phyloP scores from a whole-genome alignment of 2,113 vertebrate genomes.

The Psilopsiagon aurifrons region DNA sequence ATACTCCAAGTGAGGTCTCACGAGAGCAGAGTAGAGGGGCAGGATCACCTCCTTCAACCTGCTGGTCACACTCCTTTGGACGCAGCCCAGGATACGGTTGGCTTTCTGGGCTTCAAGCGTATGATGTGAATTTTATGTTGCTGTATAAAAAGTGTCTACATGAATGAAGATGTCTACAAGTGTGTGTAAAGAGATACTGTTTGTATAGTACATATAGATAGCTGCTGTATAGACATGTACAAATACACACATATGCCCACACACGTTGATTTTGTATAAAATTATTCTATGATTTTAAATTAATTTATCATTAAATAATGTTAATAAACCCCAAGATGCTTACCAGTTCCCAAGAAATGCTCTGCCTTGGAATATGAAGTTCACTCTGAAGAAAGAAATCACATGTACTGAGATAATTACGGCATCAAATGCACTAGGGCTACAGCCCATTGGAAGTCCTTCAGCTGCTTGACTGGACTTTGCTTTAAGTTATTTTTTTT shows the following conservation, averaged over 20 bases:
- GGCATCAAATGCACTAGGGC: background rate
- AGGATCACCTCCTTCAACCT: too few species aligned
- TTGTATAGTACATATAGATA: background rate
- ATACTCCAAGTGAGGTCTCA: too few species aligned
- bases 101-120: too few species aligned
- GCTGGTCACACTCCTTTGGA: too few species aligned
- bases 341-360: background rate
- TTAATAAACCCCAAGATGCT: background rate
- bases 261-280: background rate
- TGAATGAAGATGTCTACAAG: background rate
- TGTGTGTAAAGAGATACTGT: background rate
- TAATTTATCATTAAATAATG: background rate
- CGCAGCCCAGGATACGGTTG: too few species aligned
- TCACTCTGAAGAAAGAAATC: background rate
- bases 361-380: background rate
- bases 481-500: background rate
- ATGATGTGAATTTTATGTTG: background rate
- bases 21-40: too few species aligned
- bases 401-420: background rate
- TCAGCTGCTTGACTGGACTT: background rate
- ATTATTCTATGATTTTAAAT: background rate
- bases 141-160: background rate
- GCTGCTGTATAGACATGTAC: background rate
- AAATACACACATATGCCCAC: accelerated
- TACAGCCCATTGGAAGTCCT: background rate